phyloP scores from a whole-genome alignment of 1,140 invertebrate species.

The Drosophila truncata region DNA sequence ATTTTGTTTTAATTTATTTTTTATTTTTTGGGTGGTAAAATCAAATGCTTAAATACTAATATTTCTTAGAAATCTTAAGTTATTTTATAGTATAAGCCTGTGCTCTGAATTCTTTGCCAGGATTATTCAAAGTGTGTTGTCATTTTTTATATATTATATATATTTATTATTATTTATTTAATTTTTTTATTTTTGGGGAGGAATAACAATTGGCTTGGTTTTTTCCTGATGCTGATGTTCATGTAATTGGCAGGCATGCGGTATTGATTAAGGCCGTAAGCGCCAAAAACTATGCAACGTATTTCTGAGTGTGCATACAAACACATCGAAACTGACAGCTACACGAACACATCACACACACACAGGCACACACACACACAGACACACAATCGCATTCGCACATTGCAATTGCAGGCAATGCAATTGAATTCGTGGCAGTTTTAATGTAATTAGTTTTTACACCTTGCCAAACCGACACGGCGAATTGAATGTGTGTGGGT shows the following conservation, averaged over 20 bases:
- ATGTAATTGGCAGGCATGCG: constrained; percentile 51
- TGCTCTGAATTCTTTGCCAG: background rate
- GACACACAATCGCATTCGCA: constrained; percentile 11
- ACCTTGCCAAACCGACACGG: constrained; percentile 67
- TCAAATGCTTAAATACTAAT: too few relatives aligned
- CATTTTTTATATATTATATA: background rate
- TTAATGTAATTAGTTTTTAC: constrained; percentile 83
- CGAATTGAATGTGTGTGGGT: constrained; percentile 37
- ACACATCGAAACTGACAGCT: constrained; percentile 32
- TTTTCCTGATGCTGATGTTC: constrained; percentile 5
- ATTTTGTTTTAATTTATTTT: background rate
- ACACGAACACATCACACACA: constrained; percentile 22
- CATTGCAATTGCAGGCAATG: constrained; percentile 57
- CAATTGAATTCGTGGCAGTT: constrained; percentile 83
- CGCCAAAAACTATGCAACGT: constrained; percentile 64
- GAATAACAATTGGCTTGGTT: constrained; percentile 5
- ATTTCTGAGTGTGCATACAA: constrained; percentile 40
- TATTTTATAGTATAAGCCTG: background rate
- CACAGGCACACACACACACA: constrained; percentile 10
- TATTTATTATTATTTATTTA: background rate
- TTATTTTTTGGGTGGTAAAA: background rate
- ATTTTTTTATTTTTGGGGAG: background rate
- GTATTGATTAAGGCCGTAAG: constrained; percentile 67
- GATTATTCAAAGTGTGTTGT: background rate
- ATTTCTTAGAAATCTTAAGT: background rate